Evolutionary conservation across 2,888 invertebrate species (phyloP), one percentile per base, ranked within the genome.

Genomic region (Heliconius aoede): DNA sequence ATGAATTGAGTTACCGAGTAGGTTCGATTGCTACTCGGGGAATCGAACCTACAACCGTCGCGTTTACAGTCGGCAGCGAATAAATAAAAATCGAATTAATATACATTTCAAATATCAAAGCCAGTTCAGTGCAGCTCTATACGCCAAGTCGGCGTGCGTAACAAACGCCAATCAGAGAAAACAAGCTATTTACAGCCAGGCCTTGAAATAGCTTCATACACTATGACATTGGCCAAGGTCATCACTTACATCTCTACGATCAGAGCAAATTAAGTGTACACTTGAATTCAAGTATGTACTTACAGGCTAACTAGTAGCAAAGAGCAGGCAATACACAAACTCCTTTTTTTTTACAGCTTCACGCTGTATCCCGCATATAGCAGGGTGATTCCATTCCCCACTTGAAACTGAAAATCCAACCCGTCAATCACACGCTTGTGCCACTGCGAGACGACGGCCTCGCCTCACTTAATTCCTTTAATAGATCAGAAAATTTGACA

Each of bases 191-290:
- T 87, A 83, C 87, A 89, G 87, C 82, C 76, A 74, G 85, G 83
- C 91, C 91, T 92, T 91, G 90, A 84, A 83, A 82, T 87, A 89
- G 86, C 85, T 86, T 86, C 84, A 84, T 82, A 82, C 83, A 82
- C 80, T 80, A 81, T 90, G 91, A 90, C 92, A 89, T 91, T 91
- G 90, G 82, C 83, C 87, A 91, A 92, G 91, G 92, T 91, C 89
- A 82, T 79, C 80, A 51, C 81, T 81, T 85, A n/a, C n/a, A 78
- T 76, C 76, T 51, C n/a, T 55, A 62, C 24, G 51, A 72, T 68
- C 77, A 69, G 36, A 8, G 55, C 51, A 46, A 51, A 67, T 72
- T 74, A 36, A 74, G 68, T 58, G 32, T 46, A 36, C 67, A 67
- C 75, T 77, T 67, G 28, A 60, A 51, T 68, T 69, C 26, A 78